phyloP scores from a whole-genome alignment of 2,797 vertebrate species.

The Columba guinea region DNA sequence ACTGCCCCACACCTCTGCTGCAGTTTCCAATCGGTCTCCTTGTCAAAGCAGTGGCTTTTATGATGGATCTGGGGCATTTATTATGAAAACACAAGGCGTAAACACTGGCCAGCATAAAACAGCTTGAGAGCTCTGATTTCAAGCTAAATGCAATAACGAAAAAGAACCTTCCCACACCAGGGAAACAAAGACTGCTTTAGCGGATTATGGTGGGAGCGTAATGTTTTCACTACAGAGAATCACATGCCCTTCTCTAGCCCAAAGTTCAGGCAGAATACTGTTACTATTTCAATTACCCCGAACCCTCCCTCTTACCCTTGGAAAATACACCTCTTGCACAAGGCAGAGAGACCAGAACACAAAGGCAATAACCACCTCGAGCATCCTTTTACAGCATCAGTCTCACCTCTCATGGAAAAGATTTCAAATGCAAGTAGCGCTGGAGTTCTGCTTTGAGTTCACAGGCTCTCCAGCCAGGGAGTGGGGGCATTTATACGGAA shows the following conservation, averaged over 20 bases:
- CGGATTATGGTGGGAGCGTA: slow-evolving; percentile 4
- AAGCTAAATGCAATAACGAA: slow-evolving; percentile 34
- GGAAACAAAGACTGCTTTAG: slow-evolving; percentile 33
- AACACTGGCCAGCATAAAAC: not conserved
- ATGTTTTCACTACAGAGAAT: not conserved
- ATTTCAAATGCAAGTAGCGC: not conserved
- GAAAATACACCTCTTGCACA: not conserved
- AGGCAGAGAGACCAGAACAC: not conserved
- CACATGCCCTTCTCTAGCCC: not conserved
- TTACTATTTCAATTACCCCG: not conserved
- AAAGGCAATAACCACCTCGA: not conserved
- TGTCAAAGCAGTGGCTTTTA: slow-evolving; percentile 16
- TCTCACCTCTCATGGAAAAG: not conserved
- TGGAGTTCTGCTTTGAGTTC: not conserved
- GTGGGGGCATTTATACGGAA: not conserved
- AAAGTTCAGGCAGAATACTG: not conserved
- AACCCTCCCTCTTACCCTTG: not conserved
- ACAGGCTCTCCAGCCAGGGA: not conserved
- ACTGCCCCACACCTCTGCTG: not conserved
- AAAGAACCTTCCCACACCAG: not conserved
- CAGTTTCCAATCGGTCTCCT: not conserved
- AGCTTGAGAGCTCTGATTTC: slow-evolving; percentile 1
- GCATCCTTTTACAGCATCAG: not conserved
- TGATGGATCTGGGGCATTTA: slow-evolving; percentile 41
- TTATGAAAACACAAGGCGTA: not conserved